A percentile compares a stretch with the other conserved stretches of the same genome.
Evolutionary conservation across 2,113 vertebrate species (phyloP).

Genomic region (Campylomormyrus numenius): DNA sequence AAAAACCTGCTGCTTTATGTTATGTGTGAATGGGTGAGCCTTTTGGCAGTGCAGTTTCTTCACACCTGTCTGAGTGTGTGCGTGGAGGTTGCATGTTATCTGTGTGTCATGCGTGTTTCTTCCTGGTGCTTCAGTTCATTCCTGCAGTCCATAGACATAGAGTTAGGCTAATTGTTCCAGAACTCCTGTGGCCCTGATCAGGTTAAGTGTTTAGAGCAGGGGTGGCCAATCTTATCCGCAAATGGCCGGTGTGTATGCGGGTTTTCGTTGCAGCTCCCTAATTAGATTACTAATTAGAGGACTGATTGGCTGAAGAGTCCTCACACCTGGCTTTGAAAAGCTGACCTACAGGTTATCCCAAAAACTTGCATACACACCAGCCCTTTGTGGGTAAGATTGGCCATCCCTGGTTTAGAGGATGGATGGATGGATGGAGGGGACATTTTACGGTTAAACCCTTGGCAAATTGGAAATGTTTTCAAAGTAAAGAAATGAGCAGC

Average conservation of each 20-base stretch:
- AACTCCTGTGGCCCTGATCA: neutral
- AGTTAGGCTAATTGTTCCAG: neutral
- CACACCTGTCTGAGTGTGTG: neutral
- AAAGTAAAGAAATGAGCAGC: neutral
- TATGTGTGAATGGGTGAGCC: neutral
- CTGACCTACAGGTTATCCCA: no score
- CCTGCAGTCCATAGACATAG: neutral
- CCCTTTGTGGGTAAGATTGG: no score
- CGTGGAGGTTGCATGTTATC: neutral
- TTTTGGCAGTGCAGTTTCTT: no score
- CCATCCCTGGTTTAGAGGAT: neutral
- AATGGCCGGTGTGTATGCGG: no score
- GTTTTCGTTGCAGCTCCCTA: no score
- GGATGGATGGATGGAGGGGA: neutral
- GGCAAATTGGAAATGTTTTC: neutral
- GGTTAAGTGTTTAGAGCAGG: neutral
- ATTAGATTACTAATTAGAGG: no score
- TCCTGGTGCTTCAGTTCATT: neutral
- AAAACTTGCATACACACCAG: no score
- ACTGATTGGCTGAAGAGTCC: no score
- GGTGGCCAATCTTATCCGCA: no score
- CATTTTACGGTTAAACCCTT: neutral
- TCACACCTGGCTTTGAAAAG: no score
- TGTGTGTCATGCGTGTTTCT: neutral
- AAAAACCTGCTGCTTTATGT: neutral